Base-by-base conservation (phyloP, 2,797 vertebrate species). In the Diglossa cyanea region DNA sequence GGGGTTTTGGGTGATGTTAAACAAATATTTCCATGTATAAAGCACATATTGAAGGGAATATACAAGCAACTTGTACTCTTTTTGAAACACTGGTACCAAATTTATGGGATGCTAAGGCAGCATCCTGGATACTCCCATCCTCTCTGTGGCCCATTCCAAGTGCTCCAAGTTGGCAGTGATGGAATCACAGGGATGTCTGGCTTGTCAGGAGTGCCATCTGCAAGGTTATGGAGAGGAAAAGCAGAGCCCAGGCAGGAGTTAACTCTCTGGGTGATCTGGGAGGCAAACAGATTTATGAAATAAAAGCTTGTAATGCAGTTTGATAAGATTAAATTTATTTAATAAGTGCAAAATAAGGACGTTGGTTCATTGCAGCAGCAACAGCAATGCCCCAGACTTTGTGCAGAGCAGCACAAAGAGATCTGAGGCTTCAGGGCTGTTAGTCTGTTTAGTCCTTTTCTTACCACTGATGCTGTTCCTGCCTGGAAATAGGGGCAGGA, bases 241-340 rank as follows among this genome's bases (percentile, higher is more conserved):
- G 58, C 76, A 19, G 16, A 23, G 67, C 3, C 62, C 65, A 48
- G 39, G 66, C 71, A 85, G 63, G 93, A 97, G 93, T 93, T 95
- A 94, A 96, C 61, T 90, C 63, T 47, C 77, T 28, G 70, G 28
- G 50, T 30, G 80, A 53, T 73, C 83, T 42, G 77, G 17, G 47
- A 79, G 80, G 47, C 57, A 76, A 60, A 21, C 4, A 78, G 86
- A 75, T 77, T 84, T 87, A 90, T 87, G 80, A 84, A 97, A 94
- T 93, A 71, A 87, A 82, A 94, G 83, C 93, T 94, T 76, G 83
- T 94, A 90, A 85, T 92, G 88, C 61, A 82, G 42, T 68, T 95
- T 95, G 95, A 96, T 90, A 15, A 94, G 90, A 95, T 95, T 96
- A 94, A 78, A 85, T 95, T 90, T 79, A 93, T 96, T 94, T 3